phyloP scores from a whole-genome alignment of 2,113 vertebrate species.

The Papio anubis region DNA sequence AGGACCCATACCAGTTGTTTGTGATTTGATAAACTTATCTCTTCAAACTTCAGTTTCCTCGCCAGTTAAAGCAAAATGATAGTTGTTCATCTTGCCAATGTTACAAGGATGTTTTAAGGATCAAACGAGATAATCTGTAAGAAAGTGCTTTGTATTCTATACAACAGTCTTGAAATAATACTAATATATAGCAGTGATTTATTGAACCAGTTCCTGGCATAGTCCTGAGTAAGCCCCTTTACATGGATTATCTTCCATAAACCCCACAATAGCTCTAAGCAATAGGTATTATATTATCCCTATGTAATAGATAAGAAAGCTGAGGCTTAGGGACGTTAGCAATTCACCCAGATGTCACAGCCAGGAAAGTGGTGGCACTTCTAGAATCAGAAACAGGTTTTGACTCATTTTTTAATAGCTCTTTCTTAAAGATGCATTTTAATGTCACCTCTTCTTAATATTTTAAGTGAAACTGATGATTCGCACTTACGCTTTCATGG shows the following conservation, averaged over 20 bases:
- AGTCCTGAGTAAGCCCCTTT: slow-evolving; percentile 24
- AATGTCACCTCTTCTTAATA: not conserved
- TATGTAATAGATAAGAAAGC: slow-evolving; percentile 35
- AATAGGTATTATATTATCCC: slow-evolving; percentile 20
- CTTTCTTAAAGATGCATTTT: not conserved
- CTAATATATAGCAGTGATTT: slow-evolving; percentile 7
- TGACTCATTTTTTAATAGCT: not conserved
- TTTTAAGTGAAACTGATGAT: not conserved
- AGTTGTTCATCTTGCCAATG: not conserved
- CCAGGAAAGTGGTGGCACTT: not conserved
- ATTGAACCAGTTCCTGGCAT: not conserved
- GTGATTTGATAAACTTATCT: not conserved
- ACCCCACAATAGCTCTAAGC: not conserved
- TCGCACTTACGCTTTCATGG: not conserved
- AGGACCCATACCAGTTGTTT: not conserved
- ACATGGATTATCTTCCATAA: slow-evolving; percentile 39
- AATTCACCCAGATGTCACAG: not conserved
- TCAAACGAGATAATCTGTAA: not conserved
- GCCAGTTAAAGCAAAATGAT: not conserved
- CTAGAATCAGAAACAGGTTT: slow-evolving; percentile 37
- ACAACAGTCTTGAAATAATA: slow-evolving; percentile 31
- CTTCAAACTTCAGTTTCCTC: slow-evolving; percentile 1
- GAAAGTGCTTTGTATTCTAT: not conserved
- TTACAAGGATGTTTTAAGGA: not conserved
- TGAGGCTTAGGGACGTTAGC: not conserved